phyloP scores from a whole-genome alignment of 2,888 invertebrate species.

The Thera obeliscata region DNA sequence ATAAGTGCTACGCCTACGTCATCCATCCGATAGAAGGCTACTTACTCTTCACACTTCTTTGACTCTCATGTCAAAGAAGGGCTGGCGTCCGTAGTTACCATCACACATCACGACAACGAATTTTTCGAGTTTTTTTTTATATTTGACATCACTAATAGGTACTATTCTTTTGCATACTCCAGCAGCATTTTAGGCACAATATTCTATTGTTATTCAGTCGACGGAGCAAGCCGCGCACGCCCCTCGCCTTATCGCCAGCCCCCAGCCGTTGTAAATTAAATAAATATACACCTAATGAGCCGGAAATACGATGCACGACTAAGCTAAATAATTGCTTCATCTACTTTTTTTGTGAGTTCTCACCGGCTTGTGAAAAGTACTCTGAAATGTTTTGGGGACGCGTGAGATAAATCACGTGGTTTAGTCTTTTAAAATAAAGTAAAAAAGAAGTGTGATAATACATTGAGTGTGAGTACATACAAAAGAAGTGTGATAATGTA shows the following conservation, averaged over 20 bases:
- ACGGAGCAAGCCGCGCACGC: slow-evolving; percentile 76
- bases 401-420: slow-evolving; percentile 25
- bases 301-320: slow-evolving; percentile 81
- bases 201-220: slow-evolving; percentile 81
- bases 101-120: too few relatives aligned
- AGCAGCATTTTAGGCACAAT: slow-evolving; percentile 71
- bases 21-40: too few relatives aligned
- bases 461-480: too few relatives aligned
- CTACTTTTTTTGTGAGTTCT: slow-evolving; percentile 56
- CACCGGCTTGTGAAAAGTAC: slow-evolving; percentile 36
- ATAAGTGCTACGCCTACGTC: too few relatives aligned
- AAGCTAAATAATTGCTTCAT: slow-evolving; percentile 81
- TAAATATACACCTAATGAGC: slow-evolving; percentile 84
- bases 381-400: slow-evolving; percentile 25
- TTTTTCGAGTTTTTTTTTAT: neutral
- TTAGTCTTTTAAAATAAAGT: slow-evolving; percentile 14
- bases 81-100: too few relatives aligned
- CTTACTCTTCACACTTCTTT: too few relatives aligned
- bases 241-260: slow-evolving; percentile 78
- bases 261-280: slow-evolving; percentile 84
- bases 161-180: slow-evolving; percentile 55
- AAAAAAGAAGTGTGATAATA: too few relatives aligned
- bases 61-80: too few relatives aligned
- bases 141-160: slow-evolving; percentile 37
- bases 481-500: too few relatives aligned